Conservation (phyloP, 2,888 invertebrate genomes). For the Mythimna loreyi region DNA sequence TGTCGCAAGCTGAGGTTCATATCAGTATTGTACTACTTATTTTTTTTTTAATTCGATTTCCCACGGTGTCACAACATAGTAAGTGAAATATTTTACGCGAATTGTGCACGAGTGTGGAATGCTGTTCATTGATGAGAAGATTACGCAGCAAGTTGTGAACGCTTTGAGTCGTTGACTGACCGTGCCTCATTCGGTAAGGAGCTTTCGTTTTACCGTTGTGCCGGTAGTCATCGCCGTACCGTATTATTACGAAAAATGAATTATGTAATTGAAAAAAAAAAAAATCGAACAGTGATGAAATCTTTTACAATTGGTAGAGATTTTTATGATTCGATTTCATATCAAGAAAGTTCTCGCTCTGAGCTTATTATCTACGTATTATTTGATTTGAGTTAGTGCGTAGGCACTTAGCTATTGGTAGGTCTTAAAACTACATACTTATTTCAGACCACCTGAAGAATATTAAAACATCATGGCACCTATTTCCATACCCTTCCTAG, state of each 20-base stretch:
- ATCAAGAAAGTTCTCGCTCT: conserved; percentile 26
- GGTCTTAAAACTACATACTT: background rate
- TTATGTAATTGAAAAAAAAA: conserved; percentile 59
- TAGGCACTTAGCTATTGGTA: too few species aligned
- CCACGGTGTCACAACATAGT: conserved; percentile 56
- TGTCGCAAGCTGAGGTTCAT: conserved; percentile 63
- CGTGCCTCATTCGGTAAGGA: conserved; percentile 32
- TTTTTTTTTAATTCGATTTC: conserved; percentile 58
- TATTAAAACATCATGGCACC: too few species aligned
- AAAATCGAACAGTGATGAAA: conserved; percentile 43
- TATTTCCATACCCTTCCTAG: background rate
- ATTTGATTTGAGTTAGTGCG: too few species aligned
- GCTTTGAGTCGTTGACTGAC: conserved; percentile 24
- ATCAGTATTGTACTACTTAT: conserved; percentile 46
- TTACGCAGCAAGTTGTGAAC: conserved; percentile 51
- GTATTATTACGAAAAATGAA: conserved; percentile 49
- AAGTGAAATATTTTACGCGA: conserved; percentile 46
- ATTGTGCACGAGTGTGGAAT: conserved; percentile 37
- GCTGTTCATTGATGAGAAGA: conserved; percentile 59
- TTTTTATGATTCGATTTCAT: conserved; percentile 26
- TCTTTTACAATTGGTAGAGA: conserved; percentile 18
- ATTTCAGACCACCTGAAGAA: background rate
- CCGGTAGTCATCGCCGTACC: conserved; percentile 40
- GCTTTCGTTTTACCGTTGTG: conserved; percentile 56
- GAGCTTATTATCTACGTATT: too few species aligned